Evolutionary conservation across 2,797 vertebrate species (phyloP).

Genomic region (Sebastes hubbsi): DNA sequence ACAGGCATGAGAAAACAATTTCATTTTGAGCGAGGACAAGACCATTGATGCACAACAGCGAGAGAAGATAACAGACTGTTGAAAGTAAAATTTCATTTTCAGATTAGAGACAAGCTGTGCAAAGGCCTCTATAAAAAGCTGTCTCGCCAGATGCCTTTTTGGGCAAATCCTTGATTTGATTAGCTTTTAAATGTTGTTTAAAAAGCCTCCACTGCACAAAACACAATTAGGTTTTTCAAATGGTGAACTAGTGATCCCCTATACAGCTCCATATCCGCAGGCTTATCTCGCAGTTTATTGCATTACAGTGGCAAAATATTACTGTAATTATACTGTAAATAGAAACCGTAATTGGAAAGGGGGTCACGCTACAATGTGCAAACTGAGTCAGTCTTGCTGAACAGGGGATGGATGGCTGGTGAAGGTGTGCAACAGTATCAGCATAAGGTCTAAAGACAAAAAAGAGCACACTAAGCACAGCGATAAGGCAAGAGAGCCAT

Average conservation of each 20-base stretch:
- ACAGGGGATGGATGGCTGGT: not conserved
- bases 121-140: slow-evolving; percentile 70
- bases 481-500: not conserved
- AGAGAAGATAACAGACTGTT: slow-evolving; percentile 72
- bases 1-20: slow-evolving; percentile 74
- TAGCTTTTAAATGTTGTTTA: slow-evolving; percentile 79
- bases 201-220: slow-evolving; percentile 67
- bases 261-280: slow-evolving; percentile 63
- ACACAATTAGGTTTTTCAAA: slow-evolving; percentile 77
- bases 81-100: slow-evolving; percentile 78
- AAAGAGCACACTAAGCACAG: not conserved
- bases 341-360: slow-evolving; percentile 70
- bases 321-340: slow-evolving; percentile 78
- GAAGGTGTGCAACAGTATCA: slow-evolving; percentile 45
- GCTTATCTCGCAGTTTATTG: slow-evolving; percentile 66
- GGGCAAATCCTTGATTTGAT: slow-evolving; percentile 80
- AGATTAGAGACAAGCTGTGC: slow-evolving; percentile 77
- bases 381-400: slow-evolving; percentile 46
- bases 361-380: slow-evolving; percentile 18
- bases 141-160: slow-evolving; percentile 78
- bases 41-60: slow-evolving; percentile 70
- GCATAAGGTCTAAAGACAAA: not conserved
- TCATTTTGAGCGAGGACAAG: slow-evolving; percentile 70
- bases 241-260: slow-evolving; percentile 72
- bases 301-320: slow-evolving; percentile 71